Evolutionary conservation across 2,113 vertebrate species (phyloP), one percentile per base, ranked within the genome.

Genomic region (Parotia lawesii): DNA sequence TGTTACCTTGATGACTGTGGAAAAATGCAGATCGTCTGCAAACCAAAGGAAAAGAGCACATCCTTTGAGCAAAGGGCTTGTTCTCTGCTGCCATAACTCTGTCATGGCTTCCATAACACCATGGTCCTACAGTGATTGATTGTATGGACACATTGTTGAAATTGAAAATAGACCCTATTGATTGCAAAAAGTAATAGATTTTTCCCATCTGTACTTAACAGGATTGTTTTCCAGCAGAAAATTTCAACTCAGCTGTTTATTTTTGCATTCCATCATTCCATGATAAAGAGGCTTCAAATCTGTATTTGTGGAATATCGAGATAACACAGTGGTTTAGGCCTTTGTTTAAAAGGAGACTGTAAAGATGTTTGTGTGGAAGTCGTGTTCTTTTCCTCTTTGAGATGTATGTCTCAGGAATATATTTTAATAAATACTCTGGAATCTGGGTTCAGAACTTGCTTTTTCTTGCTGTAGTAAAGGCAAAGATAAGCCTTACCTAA

Each of bases 1-100:
- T 94, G 91, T 97, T 96, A 92, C 35, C 15, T 83, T 94, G 91
- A 87, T 96, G 93, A 87, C 87, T 72, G 42, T 92, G 47, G 56
- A 74, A 86, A 48, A 89, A 57, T 27, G 10, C 33, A 86, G 20
- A 10, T 57, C 73, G 5, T 33, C n/a, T 60, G 70, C 58, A 51
- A 50, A 53, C 24, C 18, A 42, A 70, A 93, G 53, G 44, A 51
- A 62, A 74, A 67, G 44, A 74, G 31, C 5, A 2, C 35, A 42
- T 67, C 51, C 28, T 65, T 84, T 20, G 9, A 42, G 53, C 27
- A 74, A 44, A 81, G 29, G 40, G 23, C 14, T 17, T 57, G 15
- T 84, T 66, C 61, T 77, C 22, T 91, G 38, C 42, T 93, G 33
- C 24, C 10, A 8, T 29, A 53, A 61, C 37, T 84, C 1, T 61